Evolutionary conservation across 2,113 vertebrate genomes (phyloP).

Genomic region (Cyphomyrus plagiostoma): DNA sequence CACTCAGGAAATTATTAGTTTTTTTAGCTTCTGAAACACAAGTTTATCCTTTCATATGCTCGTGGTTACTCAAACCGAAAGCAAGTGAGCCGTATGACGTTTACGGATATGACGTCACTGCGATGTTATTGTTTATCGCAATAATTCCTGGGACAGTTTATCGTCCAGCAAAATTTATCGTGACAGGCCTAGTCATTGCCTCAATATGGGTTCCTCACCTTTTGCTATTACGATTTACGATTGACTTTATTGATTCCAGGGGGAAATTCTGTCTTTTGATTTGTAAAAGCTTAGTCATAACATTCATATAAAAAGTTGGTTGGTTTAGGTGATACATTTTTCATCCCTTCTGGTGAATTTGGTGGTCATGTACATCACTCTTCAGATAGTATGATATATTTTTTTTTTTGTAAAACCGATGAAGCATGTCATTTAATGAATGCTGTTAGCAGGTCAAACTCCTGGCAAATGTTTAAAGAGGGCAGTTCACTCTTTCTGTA

Average conservation of each 20-base stretch:
- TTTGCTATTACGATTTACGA: not conserved
- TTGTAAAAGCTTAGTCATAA: not conserved
- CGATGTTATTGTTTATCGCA: no score
- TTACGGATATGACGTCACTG: no score
- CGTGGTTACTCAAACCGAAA: no score
- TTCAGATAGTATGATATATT: not conserved
- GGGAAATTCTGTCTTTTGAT: not conserved
- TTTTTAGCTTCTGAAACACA: no score
- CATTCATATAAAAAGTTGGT: not conserved
- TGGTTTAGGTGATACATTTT: not conserved
- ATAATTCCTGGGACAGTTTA: no score
- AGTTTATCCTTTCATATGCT: no score
- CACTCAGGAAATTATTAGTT: no score
- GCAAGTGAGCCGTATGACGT: no score
- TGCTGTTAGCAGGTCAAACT: not conserved
- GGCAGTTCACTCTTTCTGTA: slow-evolving; percentile 24
- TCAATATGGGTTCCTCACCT: not conserved
- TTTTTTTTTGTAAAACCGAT: not conserved
- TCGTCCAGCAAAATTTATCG: no score
- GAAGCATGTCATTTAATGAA: not conserved
- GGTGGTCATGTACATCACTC: not conserved
- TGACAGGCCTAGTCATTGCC: not conserved
- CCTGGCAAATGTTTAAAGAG: not conserved
- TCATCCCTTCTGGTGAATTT: not conserved
- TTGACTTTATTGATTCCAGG: not conserved